Conservation (phyloP, 2,113 vertebrate genomes). For the Elanoides forficatus region DNA sequence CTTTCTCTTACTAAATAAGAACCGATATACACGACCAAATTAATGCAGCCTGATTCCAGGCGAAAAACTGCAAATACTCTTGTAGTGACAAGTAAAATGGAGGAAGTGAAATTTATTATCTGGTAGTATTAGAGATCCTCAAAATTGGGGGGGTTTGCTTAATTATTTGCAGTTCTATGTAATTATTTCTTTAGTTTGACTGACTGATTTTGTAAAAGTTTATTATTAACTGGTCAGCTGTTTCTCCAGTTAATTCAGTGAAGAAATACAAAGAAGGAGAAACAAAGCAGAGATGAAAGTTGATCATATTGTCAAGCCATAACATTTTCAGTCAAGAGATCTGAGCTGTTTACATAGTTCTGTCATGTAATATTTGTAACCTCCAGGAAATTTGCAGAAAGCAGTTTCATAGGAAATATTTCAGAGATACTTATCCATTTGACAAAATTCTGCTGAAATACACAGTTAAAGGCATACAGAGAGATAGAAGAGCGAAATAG, state of each 20-base stretch:
- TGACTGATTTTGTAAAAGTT: background rate
- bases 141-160: background rate
- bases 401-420: background rate
- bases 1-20: background rate
- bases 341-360: background rate
- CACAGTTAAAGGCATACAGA: rapidly evolving
- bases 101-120: background rate
- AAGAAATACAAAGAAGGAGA: background rate
- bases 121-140: background rate
- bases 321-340: background rate
- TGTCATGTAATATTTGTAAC: background rate
- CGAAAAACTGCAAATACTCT: background rate
- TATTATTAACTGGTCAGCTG: background rate
- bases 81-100: background rate
- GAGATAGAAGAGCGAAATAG: background rate
- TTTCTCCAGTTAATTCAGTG: background rate
- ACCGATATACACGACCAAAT: rapidly evolving
- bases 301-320: background rate
- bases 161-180: background rate
- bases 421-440: background rate
- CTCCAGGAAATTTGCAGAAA: background rate
- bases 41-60: background rate
- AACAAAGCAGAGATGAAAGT: background rate
- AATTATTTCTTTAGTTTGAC: background rate
- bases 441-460: background rate